Evolutionary conservation across 2,888 invertebrate species (phyloP), one percentile per base, ranked within the genome.

Genomic region (Phorcus lineatus): DNA sequence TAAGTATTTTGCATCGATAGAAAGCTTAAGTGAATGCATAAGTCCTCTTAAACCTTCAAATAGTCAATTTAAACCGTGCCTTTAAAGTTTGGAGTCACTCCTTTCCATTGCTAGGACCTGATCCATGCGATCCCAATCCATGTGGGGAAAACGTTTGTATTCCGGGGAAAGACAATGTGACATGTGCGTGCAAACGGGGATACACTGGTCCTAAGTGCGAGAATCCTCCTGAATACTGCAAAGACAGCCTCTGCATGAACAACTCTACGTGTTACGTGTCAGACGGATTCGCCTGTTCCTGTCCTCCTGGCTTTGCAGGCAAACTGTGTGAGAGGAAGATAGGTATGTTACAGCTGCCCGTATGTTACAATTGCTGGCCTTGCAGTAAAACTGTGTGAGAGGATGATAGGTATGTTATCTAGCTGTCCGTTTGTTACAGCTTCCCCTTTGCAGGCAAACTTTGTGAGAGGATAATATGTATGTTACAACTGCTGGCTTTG

Each of bases 181-280:
- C 28, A 1, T 70, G 70, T 70, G 3, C n/a, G 28, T 70, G 70
- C 70, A 70, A 36, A 19, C 16, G 70, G 9, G 70, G 70, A 19
- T 70, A 31, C 40, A n/a, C 70, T 70, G 70, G 70, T 2, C 19
- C 28, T n/a, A 70, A 70, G 36, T 70, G 70, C 19, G 70, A 70
- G n/a, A 36, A 17, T 17, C 70, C 70, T 6, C 70, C 70, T 9
- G 70, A 70, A 17, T 70, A 36, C 17, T 70, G 70, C 36, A 70
- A 70, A 19, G 40, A 31, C 70, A 70, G 40, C n/a, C 36, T 70
- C 36, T 70, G 70, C 36, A 36, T 17, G 19, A 31, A 70, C 7
- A 31, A 40, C 36, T 22, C 70, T 19, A 36, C 70, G 1, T 70
- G 70, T 19, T 19, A 36, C 11, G 36, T 31, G n/a, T 17, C 70